Evolutionary conservation across 2,888 invertebrate species (phyloP).

Genomic region (Lottia scabra): DNA sequence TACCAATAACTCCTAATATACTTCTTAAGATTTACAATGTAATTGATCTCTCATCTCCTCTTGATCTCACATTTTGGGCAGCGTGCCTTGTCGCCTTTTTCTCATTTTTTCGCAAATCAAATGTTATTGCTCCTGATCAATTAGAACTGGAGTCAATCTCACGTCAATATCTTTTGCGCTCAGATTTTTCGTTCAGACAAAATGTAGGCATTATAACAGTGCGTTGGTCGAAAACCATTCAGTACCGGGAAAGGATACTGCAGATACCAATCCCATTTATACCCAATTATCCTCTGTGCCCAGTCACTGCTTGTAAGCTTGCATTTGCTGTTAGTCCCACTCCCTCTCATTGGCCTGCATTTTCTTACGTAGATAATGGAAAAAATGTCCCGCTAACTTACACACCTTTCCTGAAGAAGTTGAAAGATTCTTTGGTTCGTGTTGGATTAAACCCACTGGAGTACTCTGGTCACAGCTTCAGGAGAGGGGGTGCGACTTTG

Average conservation of each 20-base stretch:
- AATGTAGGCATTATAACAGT: neutral
- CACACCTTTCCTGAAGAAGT: neutral
- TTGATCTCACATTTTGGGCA: slow-evolving; percentile 11
- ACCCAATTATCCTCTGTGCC: neutral
- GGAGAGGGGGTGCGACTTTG: neutral
- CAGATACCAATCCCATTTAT: neutral
- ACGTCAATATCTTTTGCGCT: neutral
- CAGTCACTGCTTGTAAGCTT: neutral
- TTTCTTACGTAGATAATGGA: neutral
- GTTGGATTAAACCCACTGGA: neutral
- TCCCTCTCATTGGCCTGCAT: neutral
- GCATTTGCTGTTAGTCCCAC: neutral
- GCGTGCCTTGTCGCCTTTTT: slow-evolving; percentile 12
- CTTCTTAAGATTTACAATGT: neutral
- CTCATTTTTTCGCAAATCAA: slow-evolving; percentile 6
- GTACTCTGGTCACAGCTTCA: neutral
- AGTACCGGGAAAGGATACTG: neutral
- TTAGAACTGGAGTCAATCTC: too few species aligned
- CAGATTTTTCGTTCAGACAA: neutral
- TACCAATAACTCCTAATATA: slow-evolving; percentile 6
- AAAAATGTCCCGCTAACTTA: neutral
- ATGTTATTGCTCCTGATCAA: neutral
- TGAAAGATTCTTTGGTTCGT: neutral
- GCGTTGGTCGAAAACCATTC: neutral
- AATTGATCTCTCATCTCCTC: neutral